These are phyloP conservation scores for Gorsachius magnificus DNA, from an alignment of 2,797 vertebrate species.

Conservation along the genomic window DNA sequence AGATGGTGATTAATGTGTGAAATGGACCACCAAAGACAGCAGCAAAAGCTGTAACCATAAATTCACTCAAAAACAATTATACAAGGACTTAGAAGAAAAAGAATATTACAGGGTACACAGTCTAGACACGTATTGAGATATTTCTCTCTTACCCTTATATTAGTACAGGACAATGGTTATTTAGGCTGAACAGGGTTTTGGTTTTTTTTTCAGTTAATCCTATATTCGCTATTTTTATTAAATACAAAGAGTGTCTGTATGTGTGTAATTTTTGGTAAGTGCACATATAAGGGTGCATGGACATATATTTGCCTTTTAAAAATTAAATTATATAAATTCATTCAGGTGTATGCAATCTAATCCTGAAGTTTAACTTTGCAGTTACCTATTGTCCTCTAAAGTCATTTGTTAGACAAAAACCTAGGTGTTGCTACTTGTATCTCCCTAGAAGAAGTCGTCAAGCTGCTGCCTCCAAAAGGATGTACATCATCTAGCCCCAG, in stretches of 20 bases:
- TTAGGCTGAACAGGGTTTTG: not conserved
- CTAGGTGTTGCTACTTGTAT: not conserved
- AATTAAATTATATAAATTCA: not conserved
- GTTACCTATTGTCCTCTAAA: not conserved
- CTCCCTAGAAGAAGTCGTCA: not conserved
- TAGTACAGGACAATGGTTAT: not conserved
- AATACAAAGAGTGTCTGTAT: not conserved
- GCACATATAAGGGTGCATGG: not conserved
- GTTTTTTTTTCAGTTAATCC: accelerated
- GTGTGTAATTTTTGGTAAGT: not conserved
- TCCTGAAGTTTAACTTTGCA: not conserved
- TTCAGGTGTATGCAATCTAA: not conserved
- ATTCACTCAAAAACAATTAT: not conserved
- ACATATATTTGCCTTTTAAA: not conserved
- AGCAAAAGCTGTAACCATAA: not conserved
- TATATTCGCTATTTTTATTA: not conserved
- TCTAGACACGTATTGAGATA: not conserved
- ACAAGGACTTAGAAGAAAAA: not conserved
- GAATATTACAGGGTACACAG: not conserved
- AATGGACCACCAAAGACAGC: not conserved
- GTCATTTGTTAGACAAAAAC: not conserved
- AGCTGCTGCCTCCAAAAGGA: not conserved
- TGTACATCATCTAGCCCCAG: not conserved
- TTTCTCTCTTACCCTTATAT: not conserved
- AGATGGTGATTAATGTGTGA: not conserved